Base-by-base conservation (phyloP, 2,797 vertebrate species). In the Valencia hispanica region DNA sequence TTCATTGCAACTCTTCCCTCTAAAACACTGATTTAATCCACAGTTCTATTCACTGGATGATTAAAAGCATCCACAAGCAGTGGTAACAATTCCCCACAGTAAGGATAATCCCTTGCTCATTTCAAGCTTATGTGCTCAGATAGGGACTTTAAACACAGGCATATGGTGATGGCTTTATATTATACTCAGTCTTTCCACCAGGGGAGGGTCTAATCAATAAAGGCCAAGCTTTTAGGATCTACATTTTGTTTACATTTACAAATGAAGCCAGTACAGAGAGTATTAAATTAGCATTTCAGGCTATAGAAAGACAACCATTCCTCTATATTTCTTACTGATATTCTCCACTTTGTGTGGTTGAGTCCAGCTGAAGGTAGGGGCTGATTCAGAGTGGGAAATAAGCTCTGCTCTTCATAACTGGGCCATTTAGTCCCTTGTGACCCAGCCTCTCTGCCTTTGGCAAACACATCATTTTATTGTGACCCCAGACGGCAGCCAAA, bases 391-490 rank as follows among this genome's bases (percentile, higher is more conserved):
- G 84, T 87, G 78, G 76, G 73, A 91, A 93, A 95, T 94, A 93
- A 94, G 91, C 89, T 85, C 87, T 86, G 83, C 92, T 91, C 92
- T 90, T 93, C 90, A 93, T 93, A 95, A 94, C 93, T 95, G 91
- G 94, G 94, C 90, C 95, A 93, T 89, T 93, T 93, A 87, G 89
- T 95, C 94, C 89, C 93, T 72, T 30, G 93, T 91, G 94, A 93
- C 93, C 90, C 87, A 86, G 93, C 86, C 91, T 89, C 90, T 86
- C 88, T 86, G 88, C 89, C 91, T 91, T 92, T 92, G 94, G 93
- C 94, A 92, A 94, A 93, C 92, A 93, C 89, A 94, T 93, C 81
- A 93, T 93, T 95, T 94, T 91, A 92, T 88, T 94, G 90, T 93
- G 92, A 94, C 94, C 94, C 91, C 87, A 91, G 90, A 86, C 90